phyloP scores from a whole-genome alignment of 2,113 vertebrate species.

The Cavia aperea region DNA sequence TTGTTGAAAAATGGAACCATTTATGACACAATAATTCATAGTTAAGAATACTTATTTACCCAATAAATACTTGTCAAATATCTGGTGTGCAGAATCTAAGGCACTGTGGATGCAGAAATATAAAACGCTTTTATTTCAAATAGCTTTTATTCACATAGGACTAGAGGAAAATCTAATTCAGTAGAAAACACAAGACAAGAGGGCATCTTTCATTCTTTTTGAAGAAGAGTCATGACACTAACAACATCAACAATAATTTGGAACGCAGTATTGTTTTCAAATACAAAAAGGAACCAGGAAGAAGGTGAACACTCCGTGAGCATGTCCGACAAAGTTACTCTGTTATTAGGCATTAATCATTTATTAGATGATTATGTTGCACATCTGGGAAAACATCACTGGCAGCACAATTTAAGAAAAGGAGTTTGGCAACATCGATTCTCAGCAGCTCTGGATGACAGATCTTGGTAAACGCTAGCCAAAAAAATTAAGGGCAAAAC shows the following conservation, averaged over 20 bases:
- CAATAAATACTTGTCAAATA: not conserved
- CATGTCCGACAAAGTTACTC: slow-evolving; percentile 62
- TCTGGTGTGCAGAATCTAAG: not conserved
- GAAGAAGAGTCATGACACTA: slow-evolving; percentile 69
- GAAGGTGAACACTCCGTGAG: slow-evolving; percentile 64
- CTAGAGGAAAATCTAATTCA: slow-evolving; percentile 78
- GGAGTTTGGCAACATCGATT: slow-evolving; percentile 56
- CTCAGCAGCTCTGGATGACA: slow-evolving; percentile 51
- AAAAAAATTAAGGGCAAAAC: slow-evolving; percentile 71
- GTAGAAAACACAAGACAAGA: slow-evolving; percentile 80
- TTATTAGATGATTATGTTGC: slow-evolving; percentile 67
- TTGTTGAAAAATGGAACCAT: slow-evolving; percentile 15
- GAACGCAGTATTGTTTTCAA: slow-evolving; percentile 66
- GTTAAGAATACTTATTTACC: slow-evolving; percentile 25
- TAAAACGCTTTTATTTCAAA: slow-evolving; percentile 76
- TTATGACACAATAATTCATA: slow-evolving; percentile 2
- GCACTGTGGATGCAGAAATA: slow-evolving; percentile 42
- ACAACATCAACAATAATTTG: slow-evolving; percentile 68
- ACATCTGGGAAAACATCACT: slow-evolving; percentile 54
- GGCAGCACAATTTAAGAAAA: slow-evolving; percentile 65
- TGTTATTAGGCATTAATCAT: slow-evolving; percentile 55
- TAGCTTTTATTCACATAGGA: slow-evolving; percentile 78
- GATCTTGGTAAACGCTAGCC: slow-evolving; percentile 54
- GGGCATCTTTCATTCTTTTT: slow-evolving; percentile 64
- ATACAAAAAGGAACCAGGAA: slow-evolving; percentile 75